Percentiles rank a stretch among this genome's conserved stretches.
Conservation (phyloP, 2,888 invertebrate species). For the Xestia sexstrigata region DNA sequence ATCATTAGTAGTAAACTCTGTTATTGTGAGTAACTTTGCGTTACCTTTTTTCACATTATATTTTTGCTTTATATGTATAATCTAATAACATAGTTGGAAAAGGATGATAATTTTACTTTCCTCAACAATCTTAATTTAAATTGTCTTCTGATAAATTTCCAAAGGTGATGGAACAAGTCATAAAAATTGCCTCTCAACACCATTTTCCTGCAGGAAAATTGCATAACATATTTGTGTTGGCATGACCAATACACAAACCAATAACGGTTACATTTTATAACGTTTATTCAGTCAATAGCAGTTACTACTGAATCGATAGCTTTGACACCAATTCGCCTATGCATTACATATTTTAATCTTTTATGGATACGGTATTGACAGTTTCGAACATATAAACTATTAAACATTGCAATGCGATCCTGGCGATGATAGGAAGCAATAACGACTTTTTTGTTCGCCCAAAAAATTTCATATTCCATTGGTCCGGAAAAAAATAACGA, state of each 20-base stretch:
- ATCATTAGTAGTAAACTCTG: not conserved
- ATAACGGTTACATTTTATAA: constrained; percentile 17
- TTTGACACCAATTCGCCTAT: constrained; percentile 26
- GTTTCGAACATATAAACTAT: constrained; percentile 19
- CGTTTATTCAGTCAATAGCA: constrained; percentile 18
- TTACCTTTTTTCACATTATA: not conserved
- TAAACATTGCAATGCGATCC: constrained; percentile 22
- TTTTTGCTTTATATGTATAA: not conserved
- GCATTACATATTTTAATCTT: constrained; percentile 34
- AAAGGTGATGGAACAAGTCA: not conserved
- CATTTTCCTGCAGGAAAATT: not conserved
- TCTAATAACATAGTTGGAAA: not conserved
- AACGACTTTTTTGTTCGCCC: constrained; percentile 25
- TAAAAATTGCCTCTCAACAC: not conserved
- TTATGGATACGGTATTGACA: constrained; percentile 15
- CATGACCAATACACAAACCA: not conserved
- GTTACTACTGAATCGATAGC: constrained; percentile 20
- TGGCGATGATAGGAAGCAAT: constrained; percentile 31
- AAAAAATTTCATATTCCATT: constrained; percentile 54
- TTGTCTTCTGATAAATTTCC: not conserved
- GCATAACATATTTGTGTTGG: not conserved
- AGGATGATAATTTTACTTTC: not conserved
- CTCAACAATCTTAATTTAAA: not conserved
- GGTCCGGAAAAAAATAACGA: constrained; percentile 73
- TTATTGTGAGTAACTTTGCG: not conserved